Base-by-base conservation (phyloP, 2,113 vertebrate genomes). In the Ornithorhynchus anatinus region DNA sequence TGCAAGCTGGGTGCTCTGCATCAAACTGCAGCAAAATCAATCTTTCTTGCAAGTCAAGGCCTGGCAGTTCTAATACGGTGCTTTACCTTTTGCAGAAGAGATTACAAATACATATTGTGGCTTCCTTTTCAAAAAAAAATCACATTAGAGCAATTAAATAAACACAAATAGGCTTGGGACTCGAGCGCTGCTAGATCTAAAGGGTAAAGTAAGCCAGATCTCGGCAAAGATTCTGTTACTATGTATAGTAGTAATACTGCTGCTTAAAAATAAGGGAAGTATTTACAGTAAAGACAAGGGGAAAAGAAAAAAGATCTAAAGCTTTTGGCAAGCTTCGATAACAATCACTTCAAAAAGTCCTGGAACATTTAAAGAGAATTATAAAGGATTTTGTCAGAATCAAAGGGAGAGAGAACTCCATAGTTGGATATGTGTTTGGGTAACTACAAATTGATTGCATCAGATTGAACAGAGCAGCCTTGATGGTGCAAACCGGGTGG, bases 321-420 rank as follows among this genome's bases (percentile, higher is more conserved):
- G 61, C 67, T 74, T 83, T 87, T 78, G 77, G 60, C 80, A 84
- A 70, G 60, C 81, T 75, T 75, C 85, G 82, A 84, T 77, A 88
- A 69, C 80, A 86, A 82, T 85, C 62, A 75, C 84, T 84, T 88
- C 43, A 36, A 80, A 87, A 82, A 82, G 61, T 54, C 70, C 72
- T 87, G 86, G 69, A 89, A 91, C 57, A 69, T 84, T 87, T 85
- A 84, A 84, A 87, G 71, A 79, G 73, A 87, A 87, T 86, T 81
- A 84, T 38, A 84, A 85, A 81, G 77, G 84, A 79, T 88, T 89
- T 85, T 86, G 43, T 70, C 63, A 71, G 72, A 88, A 75, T 85
- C 81, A 74, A 85, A 85, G 66, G 52, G 80, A 86, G 61, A 84
- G 65, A 54, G 56, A 63, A 84, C 75, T 77, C 63, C 77, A 58